A percentile compares a stretch with the other conserved stretches of the same genome.
Evolutionary conservation across 1,140 invertebrate species (phyloP).

Genomic region (Berghia stephanieae): DNA sequence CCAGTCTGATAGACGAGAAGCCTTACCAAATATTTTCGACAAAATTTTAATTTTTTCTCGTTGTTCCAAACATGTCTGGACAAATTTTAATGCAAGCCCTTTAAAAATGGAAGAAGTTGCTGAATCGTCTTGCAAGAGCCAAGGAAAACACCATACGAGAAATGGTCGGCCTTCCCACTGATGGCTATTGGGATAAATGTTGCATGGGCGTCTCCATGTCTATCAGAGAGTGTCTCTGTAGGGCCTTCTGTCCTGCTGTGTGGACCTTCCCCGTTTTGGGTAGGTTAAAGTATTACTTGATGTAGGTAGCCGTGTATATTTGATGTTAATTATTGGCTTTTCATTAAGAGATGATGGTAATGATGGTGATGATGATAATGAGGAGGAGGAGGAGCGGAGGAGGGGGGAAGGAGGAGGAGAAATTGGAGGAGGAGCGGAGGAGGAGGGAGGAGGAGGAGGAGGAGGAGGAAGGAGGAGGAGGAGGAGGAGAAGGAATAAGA

Average conservation of each 20-base stretch:
- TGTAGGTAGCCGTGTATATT: too few species aligned
- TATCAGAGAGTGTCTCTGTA: conserved; percentile 35
- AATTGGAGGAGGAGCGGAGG: neutral
- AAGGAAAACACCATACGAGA: conserved; percentile 49
- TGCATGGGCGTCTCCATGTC: conserved; percentile 28
- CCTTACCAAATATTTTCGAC: too few species aligned
- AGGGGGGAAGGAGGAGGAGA: neutral
- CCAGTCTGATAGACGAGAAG: too few species aligned
- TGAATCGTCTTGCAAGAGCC: too few species aligned
- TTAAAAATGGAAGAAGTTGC: too few species aligned
- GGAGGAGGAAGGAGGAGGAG: neutral
- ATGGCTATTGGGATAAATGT: conserved; percentile 44
- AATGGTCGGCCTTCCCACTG: conserved; percentile 45
- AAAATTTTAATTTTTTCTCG: too few species aligned
- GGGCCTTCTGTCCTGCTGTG: conserved; percentile 46
- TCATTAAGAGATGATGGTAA: neutral
- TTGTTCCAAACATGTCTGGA: too few species aligned
- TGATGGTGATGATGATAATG: neutral
- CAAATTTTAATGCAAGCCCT: too few species aligned
- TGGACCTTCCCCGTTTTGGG: too few species aligned
- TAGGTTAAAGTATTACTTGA: too few species aligned
- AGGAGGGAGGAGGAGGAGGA: neutral
- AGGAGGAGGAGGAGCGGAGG: neutral
- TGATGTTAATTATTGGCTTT: too few species aligned
- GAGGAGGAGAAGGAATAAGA: neutral